Evolutionary conservation across 2,888 invertebrate genomes (phyloP).

Genomic region (Drosophila melanocephala): DNA sequence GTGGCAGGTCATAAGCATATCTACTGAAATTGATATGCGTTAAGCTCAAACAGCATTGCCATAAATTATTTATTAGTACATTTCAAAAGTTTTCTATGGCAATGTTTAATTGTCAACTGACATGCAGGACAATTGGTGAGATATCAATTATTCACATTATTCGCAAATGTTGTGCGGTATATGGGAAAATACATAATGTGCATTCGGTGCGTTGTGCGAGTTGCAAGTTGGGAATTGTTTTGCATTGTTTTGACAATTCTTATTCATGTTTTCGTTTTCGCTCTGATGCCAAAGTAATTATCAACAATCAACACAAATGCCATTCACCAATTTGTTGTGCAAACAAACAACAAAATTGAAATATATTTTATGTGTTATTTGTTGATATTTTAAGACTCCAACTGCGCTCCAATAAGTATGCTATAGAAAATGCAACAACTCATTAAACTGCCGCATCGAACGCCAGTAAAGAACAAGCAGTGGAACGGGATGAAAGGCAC

Average conservation of each 20-base stretch:
- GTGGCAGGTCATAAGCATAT: not conserved
- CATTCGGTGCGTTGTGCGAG: conserved; percentile 11
- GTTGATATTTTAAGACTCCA: not conserved
- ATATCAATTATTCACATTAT: conserved; percentile 67
- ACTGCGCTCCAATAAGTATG: conserved; percentile 38
- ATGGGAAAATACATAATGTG: conserved; percentile 23
- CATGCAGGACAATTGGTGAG: conserved; percentile 59
- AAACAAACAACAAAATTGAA: conserved; percentile 8
- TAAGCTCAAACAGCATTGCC: conserved; percentile 26
- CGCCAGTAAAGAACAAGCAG: not conserved
- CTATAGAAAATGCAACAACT: conserved; percentile 54
- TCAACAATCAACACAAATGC: conserved; percentile 45
- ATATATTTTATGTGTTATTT: not conserved
- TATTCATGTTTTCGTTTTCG: conserved; percentile 13
- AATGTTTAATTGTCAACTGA: conserved; percentile 55
- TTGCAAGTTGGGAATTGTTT: conserved; percentile 36
- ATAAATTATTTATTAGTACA: conserved; percentile 37
- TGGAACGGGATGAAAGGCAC: not conserved
- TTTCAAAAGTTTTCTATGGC: conserved; percentile 34
- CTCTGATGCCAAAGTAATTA: conserved; percentile 56
- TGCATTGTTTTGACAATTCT: conserved; percentile 33
- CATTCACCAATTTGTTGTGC: conserved; percentile 24
- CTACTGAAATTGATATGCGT: not conserved
- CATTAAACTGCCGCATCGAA: conserved; percentile 62
- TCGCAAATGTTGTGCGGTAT: conserved; percentile 45